Percentiles rank a stretch among this genome's conserved stretches.
These are phyloP conservation scores for Lemur catta DNA, from an alignment of 2,797 vertebrate genomes.

Conservation along the genomic window DNA sequence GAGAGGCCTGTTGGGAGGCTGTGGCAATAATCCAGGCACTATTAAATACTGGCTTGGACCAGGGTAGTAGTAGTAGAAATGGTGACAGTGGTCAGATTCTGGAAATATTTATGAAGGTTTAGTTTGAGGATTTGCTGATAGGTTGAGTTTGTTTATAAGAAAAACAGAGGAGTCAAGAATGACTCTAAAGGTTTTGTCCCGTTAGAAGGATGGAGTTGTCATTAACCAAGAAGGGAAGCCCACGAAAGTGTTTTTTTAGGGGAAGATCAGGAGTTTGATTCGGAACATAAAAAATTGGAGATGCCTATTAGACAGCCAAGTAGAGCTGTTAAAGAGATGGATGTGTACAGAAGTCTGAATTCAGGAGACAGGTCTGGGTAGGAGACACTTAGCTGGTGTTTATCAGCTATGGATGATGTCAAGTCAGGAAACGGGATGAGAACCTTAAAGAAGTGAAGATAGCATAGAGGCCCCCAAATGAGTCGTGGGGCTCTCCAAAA, in stretches of 20 bases:
- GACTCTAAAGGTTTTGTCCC: neutral
- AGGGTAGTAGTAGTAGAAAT: neutral
- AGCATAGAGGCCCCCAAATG: neutral
- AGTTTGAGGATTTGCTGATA: neutral
- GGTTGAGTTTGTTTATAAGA: neutral
- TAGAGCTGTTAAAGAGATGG: neutral
- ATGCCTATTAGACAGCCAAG: neutral
- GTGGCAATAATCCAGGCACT: neutral
- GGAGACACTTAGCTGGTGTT: neutral
- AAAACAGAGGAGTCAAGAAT: neutral
- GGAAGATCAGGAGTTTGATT: neutral
- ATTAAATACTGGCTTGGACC: too few relatives aligned
- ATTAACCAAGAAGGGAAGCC: neutral
- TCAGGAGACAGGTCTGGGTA: neutral
- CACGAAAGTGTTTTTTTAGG: neutral
- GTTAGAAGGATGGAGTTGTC: neutral
- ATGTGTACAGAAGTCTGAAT: neutral
- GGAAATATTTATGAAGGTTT: neutral
- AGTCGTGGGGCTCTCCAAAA: neutral
- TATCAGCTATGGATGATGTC: neutral
- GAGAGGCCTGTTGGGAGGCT: neutral
- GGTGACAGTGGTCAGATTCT: neutral
- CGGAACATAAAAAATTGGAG: neutral
- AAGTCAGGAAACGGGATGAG: neutral
- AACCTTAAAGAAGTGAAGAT: neutral